A percentile compares a stretch with the other conserved stretches of the same genome.
Evolutionary conservation across 2,888 invertebrate species (phyloP).

Genomic region (Pandemis cinnamomeana): DNA sequence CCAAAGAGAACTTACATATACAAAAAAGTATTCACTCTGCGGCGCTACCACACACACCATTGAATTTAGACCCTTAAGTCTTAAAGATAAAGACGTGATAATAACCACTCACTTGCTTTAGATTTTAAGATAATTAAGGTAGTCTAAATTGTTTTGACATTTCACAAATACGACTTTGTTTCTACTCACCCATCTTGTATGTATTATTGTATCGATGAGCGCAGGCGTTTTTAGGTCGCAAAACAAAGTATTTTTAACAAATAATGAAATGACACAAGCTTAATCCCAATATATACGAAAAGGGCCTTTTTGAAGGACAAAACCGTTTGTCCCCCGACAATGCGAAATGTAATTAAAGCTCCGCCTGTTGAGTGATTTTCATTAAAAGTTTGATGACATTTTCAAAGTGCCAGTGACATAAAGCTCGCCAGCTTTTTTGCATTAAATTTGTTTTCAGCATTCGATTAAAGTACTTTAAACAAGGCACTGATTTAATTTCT

Average conservation of each 20-base stretch:
- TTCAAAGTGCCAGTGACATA: constrained; percentile 4
- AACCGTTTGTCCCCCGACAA: constrained; percentile 16
- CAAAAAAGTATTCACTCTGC: too few species aligned
- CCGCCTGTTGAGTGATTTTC: constrained; percentile 12
- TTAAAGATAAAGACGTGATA: too few species aligned
- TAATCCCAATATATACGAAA: neutral
- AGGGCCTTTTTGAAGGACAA: constrained; percentile 11
- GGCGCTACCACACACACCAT: too few species aligned
- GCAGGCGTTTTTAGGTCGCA: too few species aligned
- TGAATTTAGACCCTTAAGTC: too few species aligned
- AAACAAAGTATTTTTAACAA: neutral
- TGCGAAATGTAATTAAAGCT: constrained; percentile 26
- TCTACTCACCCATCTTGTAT: too few species aligned
- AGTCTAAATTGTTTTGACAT: too few species aligned
- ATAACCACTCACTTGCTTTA: too few species aligned
- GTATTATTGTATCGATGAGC: too few species aligned
- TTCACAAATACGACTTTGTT: too few species aligned
- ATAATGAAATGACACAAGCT: neutral
- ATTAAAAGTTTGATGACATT: constrained; percentile 33
- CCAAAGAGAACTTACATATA: too few species aligned
- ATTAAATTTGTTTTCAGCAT: neutral
- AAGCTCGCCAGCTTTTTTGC: constrained; percentile 3
- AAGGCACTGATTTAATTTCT: neutral
- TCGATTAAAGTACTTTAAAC: neutral
- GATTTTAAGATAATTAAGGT: too few species aligned